A percentile compares a stretch with the other conserved stretches of the same genome.
These are phyloP conservation scores for Rallus crepitans DNA, from an alignment of 2,797 vertebrate species.

Conservation along the genomic window DNA sequence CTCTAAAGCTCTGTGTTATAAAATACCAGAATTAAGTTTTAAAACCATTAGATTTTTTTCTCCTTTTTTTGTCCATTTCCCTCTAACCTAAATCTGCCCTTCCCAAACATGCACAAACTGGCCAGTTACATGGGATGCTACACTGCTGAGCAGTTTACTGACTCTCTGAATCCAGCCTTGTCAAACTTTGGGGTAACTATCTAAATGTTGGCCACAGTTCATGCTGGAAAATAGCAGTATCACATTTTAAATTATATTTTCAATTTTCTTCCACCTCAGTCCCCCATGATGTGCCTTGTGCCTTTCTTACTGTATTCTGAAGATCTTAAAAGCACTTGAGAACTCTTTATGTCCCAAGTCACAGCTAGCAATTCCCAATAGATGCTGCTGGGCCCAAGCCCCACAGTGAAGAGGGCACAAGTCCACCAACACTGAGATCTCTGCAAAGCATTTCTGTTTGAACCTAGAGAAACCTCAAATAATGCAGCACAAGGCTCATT, in stretches of 20 bases:
- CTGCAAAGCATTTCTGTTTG: neutral
- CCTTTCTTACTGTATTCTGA: neutral
- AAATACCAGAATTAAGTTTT: neutral
- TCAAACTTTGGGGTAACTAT: neutral
- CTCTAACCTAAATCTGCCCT: neutral
- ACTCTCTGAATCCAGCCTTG: neutral
- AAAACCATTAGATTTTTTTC: neutral
- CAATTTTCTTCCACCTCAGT: neutral
- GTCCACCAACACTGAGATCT: fast-evolving
- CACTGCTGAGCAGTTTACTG: neutral
- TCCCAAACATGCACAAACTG: neutral
- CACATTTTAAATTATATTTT: neutral
- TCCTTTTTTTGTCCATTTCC: neutral
- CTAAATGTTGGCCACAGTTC: fast-evolving
- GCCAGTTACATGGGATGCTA: neutral
- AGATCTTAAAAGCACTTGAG: neutral
- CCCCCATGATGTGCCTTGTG: fast-evolving
- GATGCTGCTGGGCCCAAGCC: neutral
- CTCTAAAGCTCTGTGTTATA: neutral
- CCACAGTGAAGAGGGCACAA: neutral
- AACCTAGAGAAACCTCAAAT: neutral
- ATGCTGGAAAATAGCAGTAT: neutral
- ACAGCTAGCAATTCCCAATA: neutral
- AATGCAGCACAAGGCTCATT: neutral
- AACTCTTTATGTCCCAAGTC: neutral